phyloP scores from a whole-genome alignment of 2,888 invertebrate species.

The Phyto melanocephala region DNA sequence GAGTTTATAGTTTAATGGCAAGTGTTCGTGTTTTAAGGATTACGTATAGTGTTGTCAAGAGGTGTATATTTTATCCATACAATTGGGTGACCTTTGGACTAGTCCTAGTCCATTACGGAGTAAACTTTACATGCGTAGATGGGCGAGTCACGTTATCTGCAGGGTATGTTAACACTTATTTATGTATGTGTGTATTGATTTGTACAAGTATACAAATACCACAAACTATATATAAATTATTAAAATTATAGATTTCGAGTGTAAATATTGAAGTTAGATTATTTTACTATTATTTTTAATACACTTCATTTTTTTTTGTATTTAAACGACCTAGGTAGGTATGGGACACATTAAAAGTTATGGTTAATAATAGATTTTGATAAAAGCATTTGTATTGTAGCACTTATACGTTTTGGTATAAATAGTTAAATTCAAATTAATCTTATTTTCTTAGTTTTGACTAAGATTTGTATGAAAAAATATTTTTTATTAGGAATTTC shows the following conservation, averaged over 20 bases:
- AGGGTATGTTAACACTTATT: too few species aligned
- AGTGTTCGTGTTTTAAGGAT: too few species aligned
- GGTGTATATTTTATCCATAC: too few species aligned
- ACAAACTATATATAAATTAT: conserved; percentile 1
- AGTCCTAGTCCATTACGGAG: too few species aligned
- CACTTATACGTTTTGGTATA: background rate
- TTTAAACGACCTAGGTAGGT: background rate
- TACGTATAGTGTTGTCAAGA: too few species aligned
- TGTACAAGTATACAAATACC: background rate
- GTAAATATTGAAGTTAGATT: conserved; percentile 29
- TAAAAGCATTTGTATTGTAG: background rate
- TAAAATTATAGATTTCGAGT: conserved; percentile 28
- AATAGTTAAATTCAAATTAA: background rate
- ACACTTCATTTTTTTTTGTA: background rate
- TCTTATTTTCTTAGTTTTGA: background rate
- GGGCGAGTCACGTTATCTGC: too few species aligned
- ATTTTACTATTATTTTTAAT: too few species aligned
- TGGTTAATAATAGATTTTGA: conserved; percentile 49
- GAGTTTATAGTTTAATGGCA: too few species aligned
- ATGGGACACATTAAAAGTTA: background rate
- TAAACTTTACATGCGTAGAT: too few species aligned
- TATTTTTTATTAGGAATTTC: too few species aligned
- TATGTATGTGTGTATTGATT: background rate
- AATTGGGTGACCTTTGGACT: too few species aligned
- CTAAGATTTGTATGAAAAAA: too few species aligned